phyloP scores from a whole-genome alignment of 2,113 vertebrate species.

The Calypte anna region DNA sequence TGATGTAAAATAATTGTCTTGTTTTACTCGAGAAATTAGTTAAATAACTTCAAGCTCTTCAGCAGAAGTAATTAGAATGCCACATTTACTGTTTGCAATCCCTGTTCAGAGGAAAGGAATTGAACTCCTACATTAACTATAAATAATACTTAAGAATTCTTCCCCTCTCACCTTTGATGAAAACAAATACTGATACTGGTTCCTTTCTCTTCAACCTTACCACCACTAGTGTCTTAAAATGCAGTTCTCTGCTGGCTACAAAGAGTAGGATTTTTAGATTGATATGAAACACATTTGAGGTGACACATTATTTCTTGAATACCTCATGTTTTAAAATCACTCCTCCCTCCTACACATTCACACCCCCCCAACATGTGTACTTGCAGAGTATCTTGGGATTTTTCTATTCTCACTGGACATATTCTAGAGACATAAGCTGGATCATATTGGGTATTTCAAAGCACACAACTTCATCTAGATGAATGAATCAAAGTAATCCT shows the following conservation, averaged over 20 bases:
- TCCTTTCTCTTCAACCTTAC: neutral
- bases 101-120: neutral
- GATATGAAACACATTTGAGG: neutral
- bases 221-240: accelerated
- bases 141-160: neutral
- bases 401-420: neutral
- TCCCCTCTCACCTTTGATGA: neutral
- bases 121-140: neutral
- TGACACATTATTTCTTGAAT: neutral
- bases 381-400: neutral
- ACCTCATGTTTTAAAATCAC: neutral
- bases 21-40: neutral
- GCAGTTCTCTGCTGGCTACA: neutral
- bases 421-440: neutral
- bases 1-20: neutral
- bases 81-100: neutral
- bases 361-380: neutral
- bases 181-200: neutral
- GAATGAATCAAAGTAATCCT: neutral
- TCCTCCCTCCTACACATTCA: neutral
- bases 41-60: neutral
- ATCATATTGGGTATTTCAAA: neutral
- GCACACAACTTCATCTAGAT: neutral
- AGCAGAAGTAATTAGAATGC: neutral
- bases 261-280: neutral